Conservation (phyloP, 2,888 invertebrate genomes). For the Apotomis betuletana region DNA sequence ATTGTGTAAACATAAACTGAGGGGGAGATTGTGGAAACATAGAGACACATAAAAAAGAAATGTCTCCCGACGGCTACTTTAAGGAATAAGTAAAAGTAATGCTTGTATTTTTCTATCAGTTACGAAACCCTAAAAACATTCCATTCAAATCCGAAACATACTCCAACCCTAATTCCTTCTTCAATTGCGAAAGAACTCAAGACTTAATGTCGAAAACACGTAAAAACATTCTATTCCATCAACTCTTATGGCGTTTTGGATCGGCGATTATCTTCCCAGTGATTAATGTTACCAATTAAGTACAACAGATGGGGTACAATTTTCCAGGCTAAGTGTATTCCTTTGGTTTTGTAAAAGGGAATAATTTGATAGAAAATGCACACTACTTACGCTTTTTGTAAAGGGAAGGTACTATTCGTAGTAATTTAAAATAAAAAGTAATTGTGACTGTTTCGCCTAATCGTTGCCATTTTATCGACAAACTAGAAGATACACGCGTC, state of each 20-base stretch:
- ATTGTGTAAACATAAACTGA: no score
- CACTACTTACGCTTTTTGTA: no score
- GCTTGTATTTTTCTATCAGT: no score
- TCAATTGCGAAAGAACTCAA: background rate
- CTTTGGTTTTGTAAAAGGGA: background rate
- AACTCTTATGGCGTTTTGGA: background rate
- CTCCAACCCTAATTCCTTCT: background rate
- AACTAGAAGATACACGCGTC: background rate
- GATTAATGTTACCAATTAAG: constrained; percentile 19
- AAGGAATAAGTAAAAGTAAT: no score
- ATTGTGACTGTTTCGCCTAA: constrained; percentile 1
- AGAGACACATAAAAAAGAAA: no score
- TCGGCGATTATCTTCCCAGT: background rate
- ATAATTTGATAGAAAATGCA: no score
- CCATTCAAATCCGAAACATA: background rate
- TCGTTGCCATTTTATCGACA: background rate
- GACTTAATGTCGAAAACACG: background rate
- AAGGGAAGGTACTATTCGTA: no score
- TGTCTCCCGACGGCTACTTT: no score
- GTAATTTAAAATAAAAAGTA: background rate
- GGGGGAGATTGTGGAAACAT: no score
- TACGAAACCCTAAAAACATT: background rate
- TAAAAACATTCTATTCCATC: background rate
- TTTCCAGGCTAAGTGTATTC: constrained; percentile 5
- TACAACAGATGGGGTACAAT: constrained; percentile 14